A percentile compares a stretch with the other conserved stretches of the same genome.
phyloP scores from a whole-genome alignment of 2,888 invertebrate genomes.

The Spisula solida region DNA sequence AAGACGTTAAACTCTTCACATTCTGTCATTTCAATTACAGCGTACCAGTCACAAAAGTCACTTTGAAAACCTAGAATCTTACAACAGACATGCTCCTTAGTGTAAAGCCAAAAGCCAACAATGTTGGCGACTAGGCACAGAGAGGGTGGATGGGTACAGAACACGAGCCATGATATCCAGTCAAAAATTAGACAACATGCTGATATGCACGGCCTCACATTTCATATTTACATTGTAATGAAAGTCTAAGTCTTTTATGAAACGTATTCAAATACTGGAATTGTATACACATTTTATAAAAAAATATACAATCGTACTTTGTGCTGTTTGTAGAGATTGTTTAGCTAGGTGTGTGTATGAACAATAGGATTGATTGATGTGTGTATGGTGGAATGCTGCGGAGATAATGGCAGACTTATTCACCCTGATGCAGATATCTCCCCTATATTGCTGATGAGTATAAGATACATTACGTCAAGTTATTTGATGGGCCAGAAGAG shows the following conservation, averaged over 20 bases:
- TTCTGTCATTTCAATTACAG: conserved; percentile 24
- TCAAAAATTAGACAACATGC: neutral
- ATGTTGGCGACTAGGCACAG: neutral
- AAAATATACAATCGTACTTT: neutral
- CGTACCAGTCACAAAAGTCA: conserved; percentile 33
- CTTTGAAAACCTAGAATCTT: conserved; percentile 1
- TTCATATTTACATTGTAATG: conserved; percentile 22
- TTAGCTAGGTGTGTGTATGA: neutral
- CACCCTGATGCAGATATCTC: neutral
- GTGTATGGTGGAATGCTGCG: neutral
- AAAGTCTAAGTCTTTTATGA: conserved; percentile 5
- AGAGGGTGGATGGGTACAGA: neutral
- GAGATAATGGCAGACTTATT: neutral
- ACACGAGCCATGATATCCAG: neutral
- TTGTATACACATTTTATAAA: neutral
- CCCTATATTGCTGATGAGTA: neutral
- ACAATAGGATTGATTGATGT: neutral
- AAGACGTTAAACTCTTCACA: neutral
- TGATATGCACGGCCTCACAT: neutral
- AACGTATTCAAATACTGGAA: conserved; percentile 3
- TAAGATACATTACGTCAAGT: neutral
- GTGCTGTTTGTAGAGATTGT: too few relatives aligned
- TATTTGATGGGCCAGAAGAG: neutral
- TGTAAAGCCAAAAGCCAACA: neutral
- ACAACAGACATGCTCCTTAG: neutral